These are phyloP conservation scores for Cactoblastis cactorum DNA, from an alignment of 2,888 invertebrate species.

Conservation along the genomic window DNA sequence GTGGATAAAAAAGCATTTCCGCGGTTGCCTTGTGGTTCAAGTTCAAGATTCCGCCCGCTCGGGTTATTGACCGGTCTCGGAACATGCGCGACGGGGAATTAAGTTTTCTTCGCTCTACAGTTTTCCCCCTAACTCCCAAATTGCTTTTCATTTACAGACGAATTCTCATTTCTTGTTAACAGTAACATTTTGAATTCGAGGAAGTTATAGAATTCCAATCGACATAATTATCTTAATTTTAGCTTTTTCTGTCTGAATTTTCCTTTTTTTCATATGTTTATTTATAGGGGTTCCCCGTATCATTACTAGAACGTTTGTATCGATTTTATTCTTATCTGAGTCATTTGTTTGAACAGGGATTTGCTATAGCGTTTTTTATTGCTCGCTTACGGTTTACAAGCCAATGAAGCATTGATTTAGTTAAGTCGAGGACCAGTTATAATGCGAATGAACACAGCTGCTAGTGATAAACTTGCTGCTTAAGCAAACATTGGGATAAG, in stretches of 20 bases:
- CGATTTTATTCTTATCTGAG: slow-evolving; percentile 55
- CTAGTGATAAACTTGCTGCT: not conserved
- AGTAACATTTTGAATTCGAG: not conserved
- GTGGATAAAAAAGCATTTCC: slow-evolving; percentile 37
- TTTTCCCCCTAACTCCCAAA: slow-evolving; percentile 25
- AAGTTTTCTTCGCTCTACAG: slow-evolving; percentile 31
- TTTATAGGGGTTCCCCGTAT: slow-evolving; percentile 18
- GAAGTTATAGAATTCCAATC: not conserved
- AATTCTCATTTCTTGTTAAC: slow-evolving; percentile 23
- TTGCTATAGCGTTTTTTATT: slow-evolving; percentile 53
- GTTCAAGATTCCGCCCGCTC: slow-evolving; percentile 61
- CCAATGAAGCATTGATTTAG: slow-evolving; percentile 40
- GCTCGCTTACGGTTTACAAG: slow-evolving; percentile 39
- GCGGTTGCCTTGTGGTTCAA: slow-evolving; percentile 59
- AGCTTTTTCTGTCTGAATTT: not conserved
- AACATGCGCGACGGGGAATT: slow-evolving; percentile 50
- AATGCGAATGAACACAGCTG: not conserved
- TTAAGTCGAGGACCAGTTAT: not conserved
- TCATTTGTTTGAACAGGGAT: slow-evolving; percentile 52
- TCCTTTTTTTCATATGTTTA: slow-evolving; percentile 14
- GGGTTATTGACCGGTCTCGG: slow-evolving; percentile 64
- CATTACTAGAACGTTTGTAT: slow-evolving; percentile 45
- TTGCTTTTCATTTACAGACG: slow-evolving; percentile 19
- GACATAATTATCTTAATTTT: not conserved
- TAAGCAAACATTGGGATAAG: not conserved